A percentile compares a stretch with the other conserved stretches of the same genome.
These are phyloP conservation scores for Chelonus insularis DNA, from an alignment of 1,140 invertebrate genomes.

Conservation along the genomic window DNA sequence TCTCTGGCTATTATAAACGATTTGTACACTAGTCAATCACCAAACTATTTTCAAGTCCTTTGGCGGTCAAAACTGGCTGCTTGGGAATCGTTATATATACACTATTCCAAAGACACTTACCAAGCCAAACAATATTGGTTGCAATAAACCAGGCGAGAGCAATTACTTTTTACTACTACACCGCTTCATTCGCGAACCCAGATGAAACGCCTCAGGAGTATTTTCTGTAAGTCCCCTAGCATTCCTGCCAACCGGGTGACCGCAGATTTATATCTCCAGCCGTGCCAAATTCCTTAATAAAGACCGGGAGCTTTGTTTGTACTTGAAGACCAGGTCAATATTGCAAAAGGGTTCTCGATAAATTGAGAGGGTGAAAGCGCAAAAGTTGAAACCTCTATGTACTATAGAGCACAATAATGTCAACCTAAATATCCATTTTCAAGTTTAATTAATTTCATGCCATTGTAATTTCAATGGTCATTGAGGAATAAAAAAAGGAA, in stretches of 20 bases:
- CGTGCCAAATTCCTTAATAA: slow-evolving; percentile 35
- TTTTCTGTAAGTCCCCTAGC: slow-evolving; percentile 16
- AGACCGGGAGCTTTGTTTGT: slow-evolving; percentile 32
- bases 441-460: not conserved
- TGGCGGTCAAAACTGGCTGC: not conserved
- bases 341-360: slow-evolving; percentile 19
- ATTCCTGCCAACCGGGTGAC: slow-evolving; percentile 15
- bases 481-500: no score
- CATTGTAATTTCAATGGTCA: not conserved
- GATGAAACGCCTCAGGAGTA: slow-evolving; percentile 19
- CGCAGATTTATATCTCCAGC: slow-evolving; percentile 32
- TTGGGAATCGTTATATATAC: not conserved
- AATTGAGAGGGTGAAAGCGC: slow-evolving; percentile 8
- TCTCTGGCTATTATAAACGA: not conserved
- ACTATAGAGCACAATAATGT: not conserved
- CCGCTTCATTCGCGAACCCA: slow-evolving; percentile 7
- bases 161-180: slow-evolving; percentile 19
- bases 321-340: slow-evolving; percentile 29
- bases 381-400: not conserved
- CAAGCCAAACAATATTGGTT: slow-evolving; percentile 22
- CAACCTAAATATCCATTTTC: not conserved
- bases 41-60: slow-evolving; percentile 4
- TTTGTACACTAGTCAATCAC: not conserved
- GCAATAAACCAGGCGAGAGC: slow-evolving; percentile 16
- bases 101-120: not conserved